phyloP scores from a whole-genome alignment of 2,888 invertebrate species.

The Linyphia triangularis region DNA sequence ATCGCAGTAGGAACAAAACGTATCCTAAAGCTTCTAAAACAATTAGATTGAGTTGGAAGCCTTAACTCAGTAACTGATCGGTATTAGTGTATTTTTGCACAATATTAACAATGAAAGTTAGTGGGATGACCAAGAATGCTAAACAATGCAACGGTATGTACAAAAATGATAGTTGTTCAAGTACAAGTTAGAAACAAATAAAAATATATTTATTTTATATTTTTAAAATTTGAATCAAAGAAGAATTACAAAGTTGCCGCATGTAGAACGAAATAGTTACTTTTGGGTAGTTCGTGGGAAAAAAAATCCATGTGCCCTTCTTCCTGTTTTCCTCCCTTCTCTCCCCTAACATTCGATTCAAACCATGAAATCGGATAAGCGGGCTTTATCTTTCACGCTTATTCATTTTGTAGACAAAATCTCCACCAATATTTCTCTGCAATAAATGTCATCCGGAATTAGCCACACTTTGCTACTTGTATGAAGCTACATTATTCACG shows the following conservation, averaged over 20 bases:
- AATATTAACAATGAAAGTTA: no score
- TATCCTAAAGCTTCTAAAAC: no score
- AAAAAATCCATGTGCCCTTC: not conserved
- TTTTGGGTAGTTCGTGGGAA: not conserved
- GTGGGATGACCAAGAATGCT: no score
- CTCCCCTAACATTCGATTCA: not conserved
- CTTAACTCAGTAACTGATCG: no score
- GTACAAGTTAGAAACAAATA: not conserved
- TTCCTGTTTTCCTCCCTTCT: not conserved
- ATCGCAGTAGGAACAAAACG: no score
- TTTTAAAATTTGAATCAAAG: not conserved
- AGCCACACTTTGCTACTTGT: no score
- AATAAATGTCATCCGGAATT: not conserved
- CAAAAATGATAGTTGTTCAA: no score
- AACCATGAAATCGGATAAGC: conserved; percentile 35
- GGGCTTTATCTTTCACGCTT: not conserved
- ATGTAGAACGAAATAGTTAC: not conserved
- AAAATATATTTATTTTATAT: not conserved
- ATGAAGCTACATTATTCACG: no score
- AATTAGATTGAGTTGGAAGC: no score
- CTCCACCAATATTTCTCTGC: not conserved
- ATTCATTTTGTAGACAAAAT: not conserved
- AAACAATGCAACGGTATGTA: not conserved
- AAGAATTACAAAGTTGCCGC: not conserved
- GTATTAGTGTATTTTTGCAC: no score